Percentiles rank a stretch among this genome's conserved stretches.
These are phyloP conservation scores for Lithodes maja DNA, from an alignment of 2,888 invertebrate species.

Conservation along the genomic window DNA sequence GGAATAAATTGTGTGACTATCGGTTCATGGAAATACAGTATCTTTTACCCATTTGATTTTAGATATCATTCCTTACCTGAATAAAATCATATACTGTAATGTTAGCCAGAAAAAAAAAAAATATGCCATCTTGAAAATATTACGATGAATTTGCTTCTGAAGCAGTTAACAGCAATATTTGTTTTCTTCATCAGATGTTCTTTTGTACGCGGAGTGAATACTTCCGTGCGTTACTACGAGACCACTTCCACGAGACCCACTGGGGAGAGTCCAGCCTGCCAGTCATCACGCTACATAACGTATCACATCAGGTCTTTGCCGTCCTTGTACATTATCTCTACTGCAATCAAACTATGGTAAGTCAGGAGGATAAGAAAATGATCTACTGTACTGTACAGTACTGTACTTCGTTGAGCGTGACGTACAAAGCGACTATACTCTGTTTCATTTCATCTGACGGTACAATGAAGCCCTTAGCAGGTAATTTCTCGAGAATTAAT, in stretches of 20 bases:
- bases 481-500: too few species aligned
- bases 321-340: constrained; percentile 76
- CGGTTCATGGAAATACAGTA: too few species aligned
- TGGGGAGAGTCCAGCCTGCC: constrained; percentile 72
- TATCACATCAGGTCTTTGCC: constrained; percentile 75
- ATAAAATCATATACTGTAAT: not conserved
- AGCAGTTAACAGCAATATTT: not conserved
- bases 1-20: too few species aligned
- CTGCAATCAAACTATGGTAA: constrained; percentile 75
- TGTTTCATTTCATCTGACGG: too few species aligned
- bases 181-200: constrained; percentile 74
- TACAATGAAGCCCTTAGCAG: too few species aligned
- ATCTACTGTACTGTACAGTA: too few species aligned
- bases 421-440: too few species aligned
- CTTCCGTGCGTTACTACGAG: constrained; percentile 74
- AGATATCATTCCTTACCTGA: not conserved
- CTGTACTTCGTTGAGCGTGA: too few species aligned
- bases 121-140: not conserved
- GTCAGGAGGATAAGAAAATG: constrained; percentile 11
- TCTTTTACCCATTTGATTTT: too few species aligned
- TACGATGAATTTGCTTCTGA: not conserved
- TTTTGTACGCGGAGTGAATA: constrained; percentile 77
- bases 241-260: constrained; percentile 75
- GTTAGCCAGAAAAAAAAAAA: not conserved
- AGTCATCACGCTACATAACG: constrained; percentile 74